Conservation (phyloP, 1,140 invertebrate genomes). For the Solen grandis region DNA sequence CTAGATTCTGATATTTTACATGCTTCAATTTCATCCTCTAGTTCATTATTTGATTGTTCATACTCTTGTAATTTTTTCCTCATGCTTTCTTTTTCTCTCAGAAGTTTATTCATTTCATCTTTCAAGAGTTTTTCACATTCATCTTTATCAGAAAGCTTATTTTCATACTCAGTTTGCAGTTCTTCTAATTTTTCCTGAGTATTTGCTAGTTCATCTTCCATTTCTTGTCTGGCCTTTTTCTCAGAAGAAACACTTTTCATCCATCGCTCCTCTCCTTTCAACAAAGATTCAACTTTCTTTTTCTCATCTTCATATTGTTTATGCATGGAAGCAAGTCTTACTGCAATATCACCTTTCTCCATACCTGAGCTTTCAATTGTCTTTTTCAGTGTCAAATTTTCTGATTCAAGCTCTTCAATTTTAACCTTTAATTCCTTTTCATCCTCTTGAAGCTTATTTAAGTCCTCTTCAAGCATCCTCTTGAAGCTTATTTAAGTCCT, state of each 20-base stretch:
- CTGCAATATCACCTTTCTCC: slow-evolving; percentile 53
- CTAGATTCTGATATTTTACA: slow-evolving; percentile 61
- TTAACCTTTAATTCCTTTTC: slow-evolving; percentile 54
- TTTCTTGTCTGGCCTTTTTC: slow-evolving; percentile 48
- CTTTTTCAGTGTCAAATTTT: slow-evolving; percentile 52
- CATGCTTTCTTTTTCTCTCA: slow-evolving; percentile 47
- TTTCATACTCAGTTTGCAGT: slow-evolving; percentile 58
- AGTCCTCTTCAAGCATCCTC: slow-evolving; percentile 35
- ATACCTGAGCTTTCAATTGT: slow-evolving; percentile 24
- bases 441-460: slow-evolving; percentile 46
- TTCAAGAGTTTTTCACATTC: slow-evolving; percentile 53
- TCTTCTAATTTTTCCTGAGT: slow-evolving; percentile 54
- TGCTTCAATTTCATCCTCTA: slow-evolving; percentile 55
- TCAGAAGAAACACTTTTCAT: slow-evolving; percentile 57
- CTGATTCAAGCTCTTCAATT: slow-evolving; percentile 53
- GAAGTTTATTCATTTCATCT: slow-evolving; percentile 51
- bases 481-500: slow-evolving; percentile 47
- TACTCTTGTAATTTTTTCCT: slow-evolving; percentile 58
- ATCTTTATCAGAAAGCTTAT: slow-evolving; percentile 49
- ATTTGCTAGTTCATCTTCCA: slow-evolving; percentile 56
- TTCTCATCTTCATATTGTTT: slow-evolving; percentile 57
- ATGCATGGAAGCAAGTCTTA: slow-evolving; percentile 30
- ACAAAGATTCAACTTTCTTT: slow-evolving; percentile 60
- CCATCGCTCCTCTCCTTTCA: slow-evolving; percentile 57
- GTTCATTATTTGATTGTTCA: slow-evolving; percentile 50